Evolutionary conservation across 2,888 invertebrate genomes (phyloP), one percentile per base, ranked within the genome.

Genomic region (Esperia sulphurella): DNA sequence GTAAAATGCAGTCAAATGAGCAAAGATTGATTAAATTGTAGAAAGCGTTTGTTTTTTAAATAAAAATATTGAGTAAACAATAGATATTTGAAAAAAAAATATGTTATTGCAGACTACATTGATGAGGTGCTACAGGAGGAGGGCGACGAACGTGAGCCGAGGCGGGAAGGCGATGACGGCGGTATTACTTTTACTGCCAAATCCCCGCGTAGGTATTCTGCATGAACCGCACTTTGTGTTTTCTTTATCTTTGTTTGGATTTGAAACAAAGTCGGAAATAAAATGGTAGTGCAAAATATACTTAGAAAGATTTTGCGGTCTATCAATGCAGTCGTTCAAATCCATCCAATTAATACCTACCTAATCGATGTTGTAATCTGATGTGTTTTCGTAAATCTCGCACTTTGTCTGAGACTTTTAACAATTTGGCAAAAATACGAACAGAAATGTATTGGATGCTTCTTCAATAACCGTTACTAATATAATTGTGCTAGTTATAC

Each of bases 131-230:
- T 96, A 53, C 94, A 94, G 79, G 92, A 92, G 58, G 91, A 89
- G 10, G 77, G 83, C 6, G 47, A 79, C 37, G 92, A 91, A 43
- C 83, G 88, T 9, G 90, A 83, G 59, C 90, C 91, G 3, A 91
- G 89, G 28, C 86, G 90, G 6, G 86, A 91, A 58, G 91, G 92
- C 44, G 96, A 96, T 69, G 96, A 96, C 77, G 95, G 95, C 82
- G 96, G 96, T 70, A 95, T 97, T 63, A 96, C 95, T 57, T 97
- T 97, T 79, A 96, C 96, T 66, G 97, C 96, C 54, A 95, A 95
- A 90, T 94, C 95, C 79, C 94, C 94, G 84, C 95, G 96, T 96
- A 93, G 94, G 94, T 93, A 88, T 88, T 83, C 69, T 78, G 88
- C 87, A 88, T 86, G 88, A 51, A 55, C 65, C 68, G 68, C 68